Evolutionary conservation across 2,888 invertebrate genomes (phyloP).

Genomic region (Diarsia brunnea): DNA sequence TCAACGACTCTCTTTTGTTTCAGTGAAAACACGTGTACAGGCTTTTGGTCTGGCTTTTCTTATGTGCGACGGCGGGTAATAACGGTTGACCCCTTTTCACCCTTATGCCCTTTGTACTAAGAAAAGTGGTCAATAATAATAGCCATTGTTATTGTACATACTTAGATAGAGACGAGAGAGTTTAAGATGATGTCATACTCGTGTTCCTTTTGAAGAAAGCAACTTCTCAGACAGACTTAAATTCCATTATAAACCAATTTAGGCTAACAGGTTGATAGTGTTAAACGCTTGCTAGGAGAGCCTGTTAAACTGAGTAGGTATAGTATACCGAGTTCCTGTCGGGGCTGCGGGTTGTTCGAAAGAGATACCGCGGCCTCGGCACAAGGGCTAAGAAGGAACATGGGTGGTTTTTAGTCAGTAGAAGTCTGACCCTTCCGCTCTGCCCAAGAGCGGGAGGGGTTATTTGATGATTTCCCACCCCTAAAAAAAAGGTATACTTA

Average conservation of each 20-base stretch:
- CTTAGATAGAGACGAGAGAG: too few species aligned
- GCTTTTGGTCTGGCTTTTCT: not conserved
- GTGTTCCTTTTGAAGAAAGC: not conserved
- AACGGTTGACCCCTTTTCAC: too few species aligned
- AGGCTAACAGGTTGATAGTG: not conserved
- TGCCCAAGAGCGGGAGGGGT: too few species aligned
- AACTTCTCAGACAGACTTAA: not conserved
- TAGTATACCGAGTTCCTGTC: too few species aligned
- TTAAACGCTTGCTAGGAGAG: not conserved
- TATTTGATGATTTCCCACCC: too few species aligned
- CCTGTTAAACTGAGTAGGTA: not conserved
- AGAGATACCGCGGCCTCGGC: too few species aligned
- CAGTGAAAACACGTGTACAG: conserved; percentile 54
- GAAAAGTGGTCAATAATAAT: not conserved
- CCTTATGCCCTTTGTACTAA: not conserved
- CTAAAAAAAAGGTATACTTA: not conserved
- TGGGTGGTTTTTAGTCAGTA: too few species aligned
- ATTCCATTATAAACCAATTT: not conserved
- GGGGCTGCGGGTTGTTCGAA: too few species aligned
- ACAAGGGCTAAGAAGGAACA: too few species aligned
- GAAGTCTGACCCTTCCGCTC: too few species aligned
- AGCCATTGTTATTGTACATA: too few species aligned
- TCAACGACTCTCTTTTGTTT: conserved; percentile 63
- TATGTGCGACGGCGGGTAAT: not conserved
- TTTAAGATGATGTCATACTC: not conserved